phyloP scores from a whole-genome alignment of 2,797 vertebrate genomes.

The Morelia viridis region DNA sequence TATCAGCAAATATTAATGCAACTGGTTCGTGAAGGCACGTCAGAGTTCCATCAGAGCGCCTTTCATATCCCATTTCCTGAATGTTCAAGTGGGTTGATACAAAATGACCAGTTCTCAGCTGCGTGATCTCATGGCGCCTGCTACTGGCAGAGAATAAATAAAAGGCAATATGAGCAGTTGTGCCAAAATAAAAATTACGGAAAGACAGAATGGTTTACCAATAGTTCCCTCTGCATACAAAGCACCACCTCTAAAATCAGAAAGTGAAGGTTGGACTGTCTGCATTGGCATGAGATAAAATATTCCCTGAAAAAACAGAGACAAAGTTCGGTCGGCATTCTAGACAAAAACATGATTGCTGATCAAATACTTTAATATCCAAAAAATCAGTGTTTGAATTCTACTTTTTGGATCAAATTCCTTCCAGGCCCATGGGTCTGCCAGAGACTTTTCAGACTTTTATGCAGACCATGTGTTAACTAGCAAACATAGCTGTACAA shows the following conservation, averaged over 20 bases:
- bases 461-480: slow-evolving; percentile 52
- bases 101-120: not conserved
- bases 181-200: slow-evolving; percentile 28
- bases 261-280: slow-evolving; percentile 39
- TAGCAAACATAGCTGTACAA: slow-evolving; percentile 55
- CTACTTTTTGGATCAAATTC: slow-evolving; percentile 51
- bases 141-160: slow-evolving; percentile 41
- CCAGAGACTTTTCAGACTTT: slow-evolving; percentile 58
- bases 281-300: slow-evolving; percentile 53
- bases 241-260: slow-evolving; percentile 42
- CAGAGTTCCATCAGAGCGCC: not conserved
- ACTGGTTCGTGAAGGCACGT: not conserved
- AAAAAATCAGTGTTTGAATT: slow-evolving; percentile 60
- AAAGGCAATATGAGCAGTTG: not conserved
- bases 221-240: slow-evolving; percentile 16
- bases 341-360: slow-evolving; percentile 52
- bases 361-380: slow-evolving; percentile 61
- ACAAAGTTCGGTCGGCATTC: slow-evolving; percentile 32
- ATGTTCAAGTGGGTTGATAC: not conserved
- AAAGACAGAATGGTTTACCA: slow-evolving; percentile 44
- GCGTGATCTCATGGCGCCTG: not conserved
- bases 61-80: not conserved
- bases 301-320: slow-evolving; percentile 58
- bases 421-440: slow-evolving; percentile 52
- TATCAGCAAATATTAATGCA: not conserved